phyloP scores from a whole-genome alignment of 1,140 invertebrate genomes.

The Camponotus vicinus region DNA sequence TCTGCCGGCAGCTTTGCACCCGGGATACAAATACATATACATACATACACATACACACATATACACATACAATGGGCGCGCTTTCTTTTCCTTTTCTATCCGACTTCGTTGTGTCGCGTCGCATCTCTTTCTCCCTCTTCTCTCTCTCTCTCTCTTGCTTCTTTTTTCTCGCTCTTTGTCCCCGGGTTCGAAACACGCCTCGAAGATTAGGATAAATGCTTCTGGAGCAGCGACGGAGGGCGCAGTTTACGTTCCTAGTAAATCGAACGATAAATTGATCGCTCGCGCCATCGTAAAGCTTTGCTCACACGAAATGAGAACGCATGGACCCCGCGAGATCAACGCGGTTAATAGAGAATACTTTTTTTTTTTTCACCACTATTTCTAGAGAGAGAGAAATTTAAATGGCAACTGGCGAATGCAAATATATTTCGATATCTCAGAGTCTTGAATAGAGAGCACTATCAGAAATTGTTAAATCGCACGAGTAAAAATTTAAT shows the following conservation, averaged over 20 bases:
- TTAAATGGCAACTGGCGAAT: not conserved
- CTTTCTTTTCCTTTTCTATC: constrained; percentile 46
- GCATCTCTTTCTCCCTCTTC: not conserved
- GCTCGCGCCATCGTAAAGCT: constrained; percentile 68
- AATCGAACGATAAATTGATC: constrained; percentile 82
- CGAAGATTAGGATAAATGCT: constrained; percentile 79
- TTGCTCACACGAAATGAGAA: constrained; percentile 62
- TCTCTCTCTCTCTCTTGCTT: not conserved
- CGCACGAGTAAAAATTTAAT: not conserved
- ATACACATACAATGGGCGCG: constrained; percentile 1
- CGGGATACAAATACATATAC: constrained; percentile 4
- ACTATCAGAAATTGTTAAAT: not conserved
- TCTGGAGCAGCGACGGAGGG: constrained; percentile 54
- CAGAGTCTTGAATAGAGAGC: not conserved
- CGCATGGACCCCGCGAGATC: constrained; percentile 45
- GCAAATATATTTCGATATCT: constrained; percentile 10
- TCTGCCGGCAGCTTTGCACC: constrained; percentile 65
- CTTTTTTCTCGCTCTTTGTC: constrained; percentile 69
- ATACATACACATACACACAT: not conserved
- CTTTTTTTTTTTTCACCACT: not conserved
- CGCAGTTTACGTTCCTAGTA: constrained; percentile 72
- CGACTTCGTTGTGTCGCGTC: not conserved
- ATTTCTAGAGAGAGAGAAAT: not conserved
- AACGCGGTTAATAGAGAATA: constrained; percentile 48
- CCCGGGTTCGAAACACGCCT: constrained; percentile 74